Evolutionary conservation across 2,113 vertebrate genomes (phyloP).

Genomic region (Bubo bubo): DNA sequence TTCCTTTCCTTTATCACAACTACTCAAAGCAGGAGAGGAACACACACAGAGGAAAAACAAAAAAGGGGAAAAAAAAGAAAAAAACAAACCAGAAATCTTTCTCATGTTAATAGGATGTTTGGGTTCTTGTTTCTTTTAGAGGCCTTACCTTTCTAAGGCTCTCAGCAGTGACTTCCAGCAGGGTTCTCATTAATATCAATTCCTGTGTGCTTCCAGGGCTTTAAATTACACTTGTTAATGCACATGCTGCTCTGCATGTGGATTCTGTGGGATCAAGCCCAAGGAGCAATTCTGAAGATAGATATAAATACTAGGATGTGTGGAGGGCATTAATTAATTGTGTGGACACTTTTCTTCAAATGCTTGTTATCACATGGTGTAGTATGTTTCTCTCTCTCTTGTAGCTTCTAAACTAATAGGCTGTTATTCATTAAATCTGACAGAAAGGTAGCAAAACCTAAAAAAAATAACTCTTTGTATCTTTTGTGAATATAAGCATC

Average conservation of each 20-base stretch:
- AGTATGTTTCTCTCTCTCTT: not conserved
- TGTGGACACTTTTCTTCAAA: not conserved
- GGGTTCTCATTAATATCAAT: not conserved
- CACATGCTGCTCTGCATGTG: not conserved
- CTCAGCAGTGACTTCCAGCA: not conserved
- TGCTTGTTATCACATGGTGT: not conserved
- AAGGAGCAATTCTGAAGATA: not conserved
- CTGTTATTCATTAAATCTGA: not conserved
- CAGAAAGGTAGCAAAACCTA: not conserved
- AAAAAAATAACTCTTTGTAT: not conserved
- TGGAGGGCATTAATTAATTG: not conserved
- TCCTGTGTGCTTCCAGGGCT: not conserved
- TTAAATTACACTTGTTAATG: not conserved
- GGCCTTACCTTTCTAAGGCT: not conserved
- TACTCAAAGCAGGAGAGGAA: not conserved
- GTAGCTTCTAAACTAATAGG: not conserved
- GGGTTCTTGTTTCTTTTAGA: not conserved
- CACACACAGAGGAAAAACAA: not conserved
- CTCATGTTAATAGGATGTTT: not conserved
- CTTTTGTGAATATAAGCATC: not conserved
- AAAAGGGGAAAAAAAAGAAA: not conserved
- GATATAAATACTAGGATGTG: not conserved
- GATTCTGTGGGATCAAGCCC: not conserved
- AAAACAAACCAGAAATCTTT: not conserved
- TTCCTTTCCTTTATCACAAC: not conserved